A percentile compares a stretch with the other conserved stretches of the same genome.
Conservation (phyloP, 2,797 vertebrate species). For the Hoplostethus atlanticus region DNA sequence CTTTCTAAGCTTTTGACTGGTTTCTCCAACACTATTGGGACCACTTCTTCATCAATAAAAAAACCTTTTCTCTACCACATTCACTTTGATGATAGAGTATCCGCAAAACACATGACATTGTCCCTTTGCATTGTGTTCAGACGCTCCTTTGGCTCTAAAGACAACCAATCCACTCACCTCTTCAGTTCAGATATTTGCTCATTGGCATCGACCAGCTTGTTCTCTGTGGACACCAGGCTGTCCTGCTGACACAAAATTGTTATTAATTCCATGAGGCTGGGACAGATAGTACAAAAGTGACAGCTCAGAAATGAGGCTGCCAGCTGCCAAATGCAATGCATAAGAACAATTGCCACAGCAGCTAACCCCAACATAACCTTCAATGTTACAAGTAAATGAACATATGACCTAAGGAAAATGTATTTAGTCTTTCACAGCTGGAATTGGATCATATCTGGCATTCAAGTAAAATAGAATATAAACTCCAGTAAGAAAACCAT, state of each 20-base stretch:
- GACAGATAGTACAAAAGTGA: conserved; percentile 22
- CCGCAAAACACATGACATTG: too few relatives aligned
- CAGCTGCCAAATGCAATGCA: conserved; percentile 40
- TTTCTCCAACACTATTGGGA: too few relatives aligned
- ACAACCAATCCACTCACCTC: conserved; percentile 83
- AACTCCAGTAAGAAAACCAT: not conserved
- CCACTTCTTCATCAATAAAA: too few relatives aligned
- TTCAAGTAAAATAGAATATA: not conserved
- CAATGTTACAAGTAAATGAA: not conserved
- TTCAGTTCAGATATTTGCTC: conserved; percentile 92
- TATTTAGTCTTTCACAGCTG: not conserved
- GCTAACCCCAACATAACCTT: conserved; percentile 29
- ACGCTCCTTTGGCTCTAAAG: too few relatives aligned
- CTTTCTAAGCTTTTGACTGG: too few relatives aligned
- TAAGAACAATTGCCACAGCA: conserved; percentile 34
- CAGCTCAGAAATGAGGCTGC: conserved; percentile 59
- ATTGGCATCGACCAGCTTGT: conserved; percentile 90
- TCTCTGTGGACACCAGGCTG: conserved; percentile 89
- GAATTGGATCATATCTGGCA: not conserved
- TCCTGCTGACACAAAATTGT: conserved; percentile 83
- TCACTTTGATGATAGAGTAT: too few relatives aligned
- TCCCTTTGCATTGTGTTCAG: too few relatives aligned
- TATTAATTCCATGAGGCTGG: not conserved
- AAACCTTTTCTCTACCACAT: too few relatives aligned
- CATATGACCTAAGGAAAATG: not conserved